Conservation (phyloP, 2,888 invertebrate genomes). For the Pterobdella sp. region DNA sequence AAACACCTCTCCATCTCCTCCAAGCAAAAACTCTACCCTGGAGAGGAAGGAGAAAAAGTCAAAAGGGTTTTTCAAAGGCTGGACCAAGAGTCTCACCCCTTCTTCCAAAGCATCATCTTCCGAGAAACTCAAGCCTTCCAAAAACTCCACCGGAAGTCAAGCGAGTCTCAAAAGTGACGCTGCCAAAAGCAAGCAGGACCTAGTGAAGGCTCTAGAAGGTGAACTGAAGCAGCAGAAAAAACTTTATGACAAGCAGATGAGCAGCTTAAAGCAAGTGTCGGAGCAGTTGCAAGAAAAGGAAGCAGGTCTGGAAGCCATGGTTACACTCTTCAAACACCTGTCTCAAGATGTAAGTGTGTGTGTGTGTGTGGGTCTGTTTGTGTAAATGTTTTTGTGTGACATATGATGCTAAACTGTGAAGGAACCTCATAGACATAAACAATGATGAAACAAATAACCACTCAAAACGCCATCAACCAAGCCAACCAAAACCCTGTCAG, state of each 20-base stretch:
- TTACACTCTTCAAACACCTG: slow-evolving; percentile 75
- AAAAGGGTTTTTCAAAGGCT: background rate
- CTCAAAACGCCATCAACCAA: background rate
- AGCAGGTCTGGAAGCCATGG: slow-evolving; percentile 72
- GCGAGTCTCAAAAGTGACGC: background rate
- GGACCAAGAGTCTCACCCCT: too few species aligned
- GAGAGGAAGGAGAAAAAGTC: too few species aligned
- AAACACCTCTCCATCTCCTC: too few species aligned
- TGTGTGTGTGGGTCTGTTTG: background rate
- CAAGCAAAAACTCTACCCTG: too few species aligned
- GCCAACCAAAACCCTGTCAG: background rate
- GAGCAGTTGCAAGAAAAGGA: slow-evolving; percentile 54
- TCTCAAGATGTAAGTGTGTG: slow-evolving; percentile 56
- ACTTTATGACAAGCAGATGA: slow-evolving; percentile 11
- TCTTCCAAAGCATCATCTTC: too few species aligned
- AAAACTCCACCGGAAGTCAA: background rate
- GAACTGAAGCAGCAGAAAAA: slow-evolving; percentile 23
- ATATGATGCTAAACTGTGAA: background rate
- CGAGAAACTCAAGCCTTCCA: background rate
- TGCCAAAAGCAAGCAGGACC: slow-evolving; percentile 15
- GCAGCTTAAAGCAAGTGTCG: background rate
- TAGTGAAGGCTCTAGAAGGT: slow-evolving; percentile 9
- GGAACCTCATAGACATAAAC: too few species aligned
- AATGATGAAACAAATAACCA: background rate
- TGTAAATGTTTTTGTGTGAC: background rate